Evolutionary conservation across 2,797 vertebrate species (phyloP).

Genomic region (Alfaro cultratus): DNA sequence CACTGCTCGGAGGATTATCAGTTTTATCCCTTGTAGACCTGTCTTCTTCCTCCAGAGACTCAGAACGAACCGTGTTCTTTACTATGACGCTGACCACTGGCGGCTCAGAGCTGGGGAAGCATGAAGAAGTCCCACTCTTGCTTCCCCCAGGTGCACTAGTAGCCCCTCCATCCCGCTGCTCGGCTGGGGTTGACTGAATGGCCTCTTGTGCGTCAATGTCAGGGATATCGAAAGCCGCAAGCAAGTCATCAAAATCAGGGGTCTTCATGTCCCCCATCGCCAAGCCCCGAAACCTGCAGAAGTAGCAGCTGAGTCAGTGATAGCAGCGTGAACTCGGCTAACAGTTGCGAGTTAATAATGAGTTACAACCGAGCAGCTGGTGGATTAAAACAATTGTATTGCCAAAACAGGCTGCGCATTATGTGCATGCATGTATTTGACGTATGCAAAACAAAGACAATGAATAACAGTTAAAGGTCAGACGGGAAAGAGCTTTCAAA

Average conservation of each 20-base stretch:
- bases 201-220: conserved; percentile 97
- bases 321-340: neutral
- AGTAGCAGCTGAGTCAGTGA: conserved; percentile 3
- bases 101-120: conserved; percentile 76
- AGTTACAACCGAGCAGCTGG: neutral
- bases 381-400: neutral
- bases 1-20: conserved; percentile 40
- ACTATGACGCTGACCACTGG: conserved; percentile 95
- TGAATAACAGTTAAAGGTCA: neutral
- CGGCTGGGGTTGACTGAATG: conserved; percentile 89
- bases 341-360: neutral
- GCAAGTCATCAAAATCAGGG: conserved; percentile 96
- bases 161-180: conserved; percentile 67
- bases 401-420: neutral
- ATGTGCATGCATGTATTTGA: neutral
- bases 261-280: conserved; percentile 99
- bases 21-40: conserved; percentile 23
- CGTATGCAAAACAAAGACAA: neutral
- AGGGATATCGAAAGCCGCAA: conserved; percentile 97
- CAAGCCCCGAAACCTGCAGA: conserved; percentile 71
- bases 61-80: conserved; percentile 89
- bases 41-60: conserved; percentile 70
- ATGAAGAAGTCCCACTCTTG: conserved; percentile 57
- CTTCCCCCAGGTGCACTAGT: conserved; percentile 27
- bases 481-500: neutral